Evolutionary conservation across 2,888 invertebrate genomes (phyloP), one percentile per base, ranked within the genome.

Genomic region (Hyposoter dolosus): DNA sequence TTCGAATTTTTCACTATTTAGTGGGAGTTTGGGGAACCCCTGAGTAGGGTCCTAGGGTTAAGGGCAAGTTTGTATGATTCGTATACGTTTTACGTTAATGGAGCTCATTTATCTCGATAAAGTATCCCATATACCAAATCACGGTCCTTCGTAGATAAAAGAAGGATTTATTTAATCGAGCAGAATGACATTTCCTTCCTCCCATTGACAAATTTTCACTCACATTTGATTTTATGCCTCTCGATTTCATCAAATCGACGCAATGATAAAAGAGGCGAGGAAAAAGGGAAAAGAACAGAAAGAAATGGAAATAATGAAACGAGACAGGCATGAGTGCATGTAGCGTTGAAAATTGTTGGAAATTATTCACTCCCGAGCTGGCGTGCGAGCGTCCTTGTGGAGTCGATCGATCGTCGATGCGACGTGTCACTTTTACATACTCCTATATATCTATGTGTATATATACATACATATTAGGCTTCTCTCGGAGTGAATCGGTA

Each of bases 341-440:
- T 78, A 63, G 66, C 47, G 60, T 69, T 85, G 82, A 78, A 84
- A 85, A 82, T 82, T 82, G 78, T 78, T 82, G 82, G 74, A 82
- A 85, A 85, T 82, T 85, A 85, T 85, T 82, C 81, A 77, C 77
- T 72, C 80, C 72, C 75, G 80, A 60, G 80, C 65, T 23, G 23
- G 66, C 23, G 65, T 66, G n/a, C n/a, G 56, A 45, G 72, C 71
- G 84, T 81, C 81, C 84, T 84, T 84, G 81, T 47, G 65, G 68
- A 65, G 45, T 68, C 85, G 78, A 85, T 85, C 85, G 85, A 85
- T 85, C 82, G 72, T 50, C 85, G 47, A 85, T 85, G 82, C 60
- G 60, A 82, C 84, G 82, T 74, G 84, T 77, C 65, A 63, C 68
- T 77, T 74, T 69, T 82, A 60, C 71, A 60, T 23, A 63, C 50